A percentile compares a stretch with the other conserved stretches of the same genome.
phyloP scores from a whole-genome alignment of 2,888 invertebrate species.

The Drosophila austrosaltans region DNA sequence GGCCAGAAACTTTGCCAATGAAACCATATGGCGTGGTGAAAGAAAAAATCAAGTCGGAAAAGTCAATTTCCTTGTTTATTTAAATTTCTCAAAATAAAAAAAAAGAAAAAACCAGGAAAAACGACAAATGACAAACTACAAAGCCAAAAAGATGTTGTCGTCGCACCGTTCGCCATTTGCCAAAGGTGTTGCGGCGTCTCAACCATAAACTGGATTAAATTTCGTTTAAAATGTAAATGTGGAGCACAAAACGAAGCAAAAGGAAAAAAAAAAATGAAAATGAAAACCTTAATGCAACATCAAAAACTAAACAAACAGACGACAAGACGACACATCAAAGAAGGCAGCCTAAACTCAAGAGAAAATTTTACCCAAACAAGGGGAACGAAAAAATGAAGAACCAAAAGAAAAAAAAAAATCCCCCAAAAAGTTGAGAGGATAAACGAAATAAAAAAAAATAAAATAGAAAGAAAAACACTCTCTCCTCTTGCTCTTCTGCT shows the following conservation, averaged over 20 bases:
- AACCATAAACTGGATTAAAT: slow-evolving; percentile 77
- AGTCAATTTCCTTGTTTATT: slow-evolving; percentile 79
- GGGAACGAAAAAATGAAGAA: slow-evolving; percentile 1
- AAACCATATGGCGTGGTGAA: not conserved
- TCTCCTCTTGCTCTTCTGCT: not conserved
- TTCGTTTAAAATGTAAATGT: slow-evolving; percentile 81
- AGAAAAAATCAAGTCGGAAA: slow-evolving; percentile 36
- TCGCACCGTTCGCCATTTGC: slow-evolving; percentile 21
- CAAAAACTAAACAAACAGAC: slow-evolving; percentile 68
- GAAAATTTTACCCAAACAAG: slow-evolving; percentile 42
- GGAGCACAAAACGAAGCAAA: slow-evolving; percentile 44
- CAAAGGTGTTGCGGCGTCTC: slow-evolving; percentile 49
- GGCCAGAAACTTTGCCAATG: not conserved
- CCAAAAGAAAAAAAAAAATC: slow-evolving; percentile 67
- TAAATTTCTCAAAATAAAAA: slow-evolving; percentile 59
- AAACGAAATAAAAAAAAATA: slow-evolving; percentile 68
- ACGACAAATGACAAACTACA: slow-evolving; percentile 36
- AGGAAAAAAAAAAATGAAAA: slow-evolving; percentile 38
- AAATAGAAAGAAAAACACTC: not conserved
- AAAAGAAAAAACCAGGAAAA: not conserved
- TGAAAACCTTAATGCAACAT: slow-evolving; percentile 61
- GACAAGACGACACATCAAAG: slow-evolving; percentile 69
- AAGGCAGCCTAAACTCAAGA: slow-evolving; percentile 55
- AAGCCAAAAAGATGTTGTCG: slow-evolving; percentile 32
- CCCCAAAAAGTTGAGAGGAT: not conserved